phyloP scores from a whole-genome alignment of 2,113 vertebrate species.

The Tor tambroides region DNA sequence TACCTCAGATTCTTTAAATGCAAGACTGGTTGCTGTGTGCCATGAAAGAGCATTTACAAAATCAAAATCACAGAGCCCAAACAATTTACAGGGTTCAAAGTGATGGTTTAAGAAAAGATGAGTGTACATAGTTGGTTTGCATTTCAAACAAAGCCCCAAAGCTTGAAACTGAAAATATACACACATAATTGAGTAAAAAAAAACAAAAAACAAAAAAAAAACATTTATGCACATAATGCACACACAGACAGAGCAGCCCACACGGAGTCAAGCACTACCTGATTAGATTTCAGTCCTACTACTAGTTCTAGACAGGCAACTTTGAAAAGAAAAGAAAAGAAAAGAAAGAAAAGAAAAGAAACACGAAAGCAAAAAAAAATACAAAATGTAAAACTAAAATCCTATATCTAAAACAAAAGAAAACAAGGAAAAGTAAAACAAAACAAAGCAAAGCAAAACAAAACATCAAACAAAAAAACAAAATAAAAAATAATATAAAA shows the following conservation, averaged over 20 bases:
- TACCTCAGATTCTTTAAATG: neutral
- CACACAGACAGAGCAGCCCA: slow-evolving; percentile 55
- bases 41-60: neutral
- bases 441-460: no score
- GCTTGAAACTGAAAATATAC: slow-evolving; percentile 2
- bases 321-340: neutral
- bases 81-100: neutral
- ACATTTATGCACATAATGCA: slow-evolving; percentile 51
- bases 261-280: slow-evolving; percentile 44
- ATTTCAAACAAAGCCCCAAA: neutral
- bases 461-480: neutral
- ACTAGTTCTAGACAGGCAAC: neutral
- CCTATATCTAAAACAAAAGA: neutral
- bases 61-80: neutral
- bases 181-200: slow-evolving; percentile 47
- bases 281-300: neutral
- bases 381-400: no score
- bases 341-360: no score
- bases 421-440: no score
- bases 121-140: neutral
- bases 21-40: neutral
- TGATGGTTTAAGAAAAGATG: neutral
- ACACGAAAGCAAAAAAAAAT: neutral
- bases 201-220: slow-evolving; percentile 31
- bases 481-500: neutral